Base-by-base conservation (phyloP, 2,888 invertebrate genomes). In the Aleiodes testaceus region DNA sequence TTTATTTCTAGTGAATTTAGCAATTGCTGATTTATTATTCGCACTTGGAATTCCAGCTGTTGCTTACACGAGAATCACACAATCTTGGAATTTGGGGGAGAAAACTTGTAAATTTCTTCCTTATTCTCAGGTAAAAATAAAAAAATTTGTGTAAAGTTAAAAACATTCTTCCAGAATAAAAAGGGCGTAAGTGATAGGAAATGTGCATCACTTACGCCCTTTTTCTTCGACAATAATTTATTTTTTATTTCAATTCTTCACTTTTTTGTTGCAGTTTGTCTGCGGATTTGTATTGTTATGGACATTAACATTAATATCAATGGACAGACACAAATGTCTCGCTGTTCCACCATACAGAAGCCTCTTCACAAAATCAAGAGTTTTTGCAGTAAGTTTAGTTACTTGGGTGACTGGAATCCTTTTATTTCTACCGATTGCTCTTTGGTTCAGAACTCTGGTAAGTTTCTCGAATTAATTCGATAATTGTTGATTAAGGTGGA, bases 11-110 rank as follows among this genome's bases (percentile, higher is more conserved):
- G 87, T 90, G 76, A 91, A 91, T 82, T 84, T 91, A 79, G 92
- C 93, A 12, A 91, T 91, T 72, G 90, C 93, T 20, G 93, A 93
- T 86, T 85, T 93, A 72, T 81, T 91, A 63, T 90, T 91, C 79
- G 89, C 89, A 20, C 76, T 89, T 30, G 90, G 90, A 49, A 89
- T 90, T 74, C 90, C 91, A 3, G 88, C 88, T 6, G 88, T 90
- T 61, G 89, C 89, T 16, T 89, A 88, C 75, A 89, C 90, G 5
- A 86, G 90, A 72, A 79, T 89, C n/a, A 87, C 88, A 22, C 87
- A 89, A 61, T 86, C 89, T 30, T 91, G 90, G 91, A 81, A 81
- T 69, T 84, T 90, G 67, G 90, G 90, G 6, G 88, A 89, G 75
- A 78, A 86, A 7, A 84, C 88, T 44, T 91, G 90, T 83, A 87